phyloP scores from a whole-genome alignment of 2,888 invertebrate genomes.

The Platynereis dumerilii region DNA sequence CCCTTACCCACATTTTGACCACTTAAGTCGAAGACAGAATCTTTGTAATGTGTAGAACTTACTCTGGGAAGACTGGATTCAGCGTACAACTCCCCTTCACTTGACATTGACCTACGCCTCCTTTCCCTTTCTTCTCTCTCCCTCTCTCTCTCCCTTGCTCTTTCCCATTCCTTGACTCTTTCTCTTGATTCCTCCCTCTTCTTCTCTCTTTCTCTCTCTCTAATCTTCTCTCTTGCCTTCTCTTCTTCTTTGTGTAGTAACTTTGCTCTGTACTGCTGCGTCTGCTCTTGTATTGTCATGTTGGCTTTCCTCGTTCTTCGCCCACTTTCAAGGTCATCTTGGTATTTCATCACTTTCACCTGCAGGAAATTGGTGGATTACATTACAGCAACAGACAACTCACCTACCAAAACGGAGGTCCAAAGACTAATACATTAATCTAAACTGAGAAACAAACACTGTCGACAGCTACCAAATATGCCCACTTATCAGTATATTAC shows the following conservation, averaged over 20 bases:
- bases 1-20: too few relatives aligned
- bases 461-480: too few relatives aligned
- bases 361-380: too few relatives aligned
- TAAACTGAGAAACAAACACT: too few relatives aligned
- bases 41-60: too few relatives aligned
- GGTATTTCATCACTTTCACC: slow-evolving; percentile 90
- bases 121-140: slow-evolving; percentile 24
- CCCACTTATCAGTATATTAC: too few relatives aligned
- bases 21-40: too few relatives aligned
- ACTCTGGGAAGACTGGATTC: background rate
- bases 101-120: background rate
- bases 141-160: slow-evolving; percentile 28
- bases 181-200: slow-evolving; percentile 31
- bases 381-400: too few relatives aligned
- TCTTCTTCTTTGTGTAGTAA: slow-evolving; percentile 75
- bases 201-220: slow-evolving; percentile 30
- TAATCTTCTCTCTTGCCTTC: slow-evolving; percentile 31
- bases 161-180: slow-evolving; percentile 32
- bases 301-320: slow-evolving; percentile 67
- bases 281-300: slow-evolving; percentile 81
- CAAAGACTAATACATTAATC: too few relatives aligned
- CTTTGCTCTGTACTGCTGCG: slow-evolving; percentile 88
- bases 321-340: slow-evolving; percentile 93
- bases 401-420: too few relatives aligned
- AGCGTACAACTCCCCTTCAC: background rate